Percentiles rank a stretch among this genome's conserved stretches.
Conservation (phyloP, 2,797 vertebrate genomes). For the Neosilurus mollespiculum region DNA sequence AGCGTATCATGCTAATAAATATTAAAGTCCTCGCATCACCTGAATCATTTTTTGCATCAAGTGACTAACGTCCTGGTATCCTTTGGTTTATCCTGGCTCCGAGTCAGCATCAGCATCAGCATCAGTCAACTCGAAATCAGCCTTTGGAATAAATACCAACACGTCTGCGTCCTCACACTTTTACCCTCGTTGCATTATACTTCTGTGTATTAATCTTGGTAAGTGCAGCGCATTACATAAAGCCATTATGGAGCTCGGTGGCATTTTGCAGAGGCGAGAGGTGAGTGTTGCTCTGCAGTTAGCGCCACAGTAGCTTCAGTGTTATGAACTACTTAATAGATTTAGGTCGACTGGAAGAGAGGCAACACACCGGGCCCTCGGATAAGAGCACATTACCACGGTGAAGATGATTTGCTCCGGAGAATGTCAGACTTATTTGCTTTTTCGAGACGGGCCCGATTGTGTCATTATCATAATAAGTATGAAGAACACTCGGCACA, state of each 20-base stretch:
- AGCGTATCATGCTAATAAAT: background rate
- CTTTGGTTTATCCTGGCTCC: conserved; percentile 1
- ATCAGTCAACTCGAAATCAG: conserved; percentile 41
- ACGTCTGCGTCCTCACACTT: conserved; percentile 67
- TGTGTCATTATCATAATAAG: conserved; percentile 75
- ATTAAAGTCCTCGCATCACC: conserved; percentile 4
- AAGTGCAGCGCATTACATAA: conserved; percentile 81
- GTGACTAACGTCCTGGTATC: background rate
- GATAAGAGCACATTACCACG: conserved; percentile 75
- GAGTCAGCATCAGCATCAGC: background rate
- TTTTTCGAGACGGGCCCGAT: conserved; percentile 67
- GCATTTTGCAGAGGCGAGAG: conserved; percentile 80
- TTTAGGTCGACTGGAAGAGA: conserved; percentile 76
- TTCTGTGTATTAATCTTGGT: conserved; percentile 74
- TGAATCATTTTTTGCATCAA: background rate
- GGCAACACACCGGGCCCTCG: conserved; percentile 73
- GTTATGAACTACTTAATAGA: conserved; percentile 82
- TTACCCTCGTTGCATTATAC: conserved; percentile 64
- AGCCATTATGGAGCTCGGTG: conserved; percentile 79
- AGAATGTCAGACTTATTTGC: conserved; percentile 75
- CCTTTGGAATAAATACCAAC: conserved; percentile 58
- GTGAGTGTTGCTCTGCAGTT: conserved; percentile 76
- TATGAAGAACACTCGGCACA: conserved; percentile 64
- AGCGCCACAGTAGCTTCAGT: conserved; percentile 74
- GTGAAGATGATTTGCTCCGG: conserved; percentile 74